Percentiles rank a stretch among this genome's conserved stretches.
Conservation (phyloP, 2,113 vertebrate species). For the Rousettus leschenaultii region DNA sequence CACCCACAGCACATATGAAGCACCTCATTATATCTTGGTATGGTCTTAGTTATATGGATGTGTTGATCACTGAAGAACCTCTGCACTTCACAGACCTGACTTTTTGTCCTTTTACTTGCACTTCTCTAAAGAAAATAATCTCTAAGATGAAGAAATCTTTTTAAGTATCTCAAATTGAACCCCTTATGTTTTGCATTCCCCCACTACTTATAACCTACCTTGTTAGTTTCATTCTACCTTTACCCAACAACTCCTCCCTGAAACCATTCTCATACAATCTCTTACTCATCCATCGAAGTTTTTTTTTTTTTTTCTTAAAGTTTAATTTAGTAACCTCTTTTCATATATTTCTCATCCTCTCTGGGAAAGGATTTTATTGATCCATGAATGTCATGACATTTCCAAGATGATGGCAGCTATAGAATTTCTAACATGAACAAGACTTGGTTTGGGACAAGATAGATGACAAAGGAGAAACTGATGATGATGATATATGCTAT, state of each 20-base stretch:
- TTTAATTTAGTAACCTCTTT: conserved; percentile 58
- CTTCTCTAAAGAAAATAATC: conserved; percentile 30
- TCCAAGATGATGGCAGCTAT: conserved; percentile 51
- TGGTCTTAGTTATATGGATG: conserved; percentile 42
- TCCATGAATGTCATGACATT: conserved; percentile 65
- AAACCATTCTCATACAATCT: background rate
- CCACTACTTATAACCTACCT: background rate
- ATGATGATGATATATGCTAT: background rate
- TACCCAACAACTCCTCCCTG: background rate
- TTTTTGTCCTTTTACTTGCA: background rate
- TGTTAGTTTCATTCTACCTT: background rate
- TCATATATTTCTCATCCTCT: conserved; percentile 50
- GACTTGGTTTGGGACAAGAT: conserved; percentile 30
- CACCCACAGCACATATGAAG: conserved; percentile 55
- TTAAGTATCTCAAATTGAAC: background rate
- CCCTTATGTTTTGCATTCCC: background rate
- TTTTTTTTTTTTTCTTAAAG: background rate
- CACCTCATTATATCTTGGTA: conserved; percentile 55
- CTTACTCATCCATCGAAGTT: conserved; percentile 4
- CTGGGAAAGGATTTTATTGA: conserved; percentile 64
- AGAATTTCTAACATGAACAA: conserved; percentile 60
- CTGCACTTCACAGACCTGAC: background rate
- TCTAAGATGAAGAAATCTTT: background rate
- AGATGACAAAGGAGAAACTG: conserved; percentile 33
- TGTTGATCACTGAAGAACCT: background rate